These are phyloP conservation scores for Agrilus biguttatus DNA, from an alignment of 2,888 invertebrate genomes.

Conservation along the genomic window DNA sequence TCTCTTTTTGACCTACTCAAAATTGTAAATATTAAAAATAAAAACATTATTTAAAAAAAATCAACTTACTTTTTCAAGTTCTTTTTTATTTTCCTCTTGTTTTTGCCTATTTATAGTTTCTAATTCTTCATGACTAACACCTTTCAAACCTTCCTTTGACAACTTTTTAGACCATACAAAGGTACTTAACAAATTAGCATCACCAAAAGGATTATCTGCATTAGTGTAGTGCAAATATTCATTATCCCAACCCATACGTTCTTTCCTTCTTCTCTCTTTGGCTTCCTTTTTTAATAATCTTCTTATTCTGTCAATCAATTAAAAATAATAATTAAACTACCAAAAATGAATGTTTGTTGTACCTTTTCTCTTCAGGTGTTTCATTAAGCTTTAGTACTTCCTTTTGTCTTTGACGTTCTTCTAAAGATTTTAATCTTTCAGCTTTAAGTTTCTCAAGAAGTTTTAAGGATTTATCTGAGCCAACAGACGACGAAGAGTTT, in stretches of 20 bases:
- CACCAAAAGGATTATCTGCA: constrained; percentile 97
- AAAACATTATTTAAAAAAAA: background rate
- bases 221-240: constrained; percentile 96
- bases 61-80: constrained; percentile 66
- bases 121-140: constrained; percentile 62
- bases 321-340: background rate
- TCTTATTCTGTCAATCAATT: constrained; percentile 29
- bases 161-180: constrained; percentile 97
- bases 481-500: constrained; percentile 17
- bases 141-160: constrained; percentile 78
- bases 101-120: constrained; percentile 73
- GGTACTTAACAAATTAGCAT: constrained; percentile 83
- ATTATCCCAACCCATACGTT: constrained; percentile 95
- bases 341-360: constrained; percentile 10
- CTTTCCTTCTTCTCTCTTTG: constrained; percentile 75
- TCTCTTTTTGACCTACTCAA: constrained; percentile 63
- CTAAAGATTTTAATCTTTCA: constrained; percentile 48
- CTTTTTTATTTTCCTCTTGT: constrained; percentile 80
- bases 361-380: constrained; percentile 86
- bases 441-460: constrained; percentile 58
- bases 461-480: constrained; percentile 43
- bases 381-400: constrained; percentile 75
- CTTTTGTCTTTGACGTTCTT: constrained; percentile 54
- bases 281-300: constrained; percentile 81
- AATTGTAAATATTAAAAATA: constrained; percentile 1